Conservation (phyloP, 2,888 invertebrate species). For the Ormyrus labotus region DNA sequence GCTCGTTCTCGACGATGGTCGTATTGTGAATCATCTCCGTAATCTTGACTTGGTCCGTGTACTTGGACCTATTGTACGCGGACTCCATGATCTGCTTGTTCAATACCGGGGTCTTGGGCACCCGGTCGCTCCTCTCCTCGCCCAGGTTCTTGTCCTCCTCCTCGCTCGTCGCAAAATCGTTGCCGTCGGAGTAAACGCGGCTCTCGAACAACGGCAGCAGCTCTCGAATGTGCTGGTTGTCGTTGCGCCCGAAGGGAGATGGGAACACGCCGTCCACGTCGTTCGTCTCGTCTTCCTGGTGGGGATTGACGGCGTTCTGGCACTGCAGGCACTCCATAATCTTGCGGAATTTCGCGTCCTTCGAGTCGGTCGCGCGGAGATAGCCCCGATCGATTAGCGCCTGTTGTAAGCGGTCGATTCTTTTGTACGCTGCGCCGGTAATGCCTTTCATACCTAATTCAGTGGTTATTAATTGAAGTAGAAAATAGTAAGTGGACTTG, state of each 20-base stretch:
- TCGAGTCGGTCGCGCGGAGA: slow-evolving; percentile 26
- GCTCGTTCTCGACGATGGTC: slow-evolving; percentile 19
- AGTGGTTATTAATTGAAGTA: neutral
- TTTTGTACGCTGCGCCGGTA: neutral
- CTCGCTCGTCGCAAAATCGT: neutral
- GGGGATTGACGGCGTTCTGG: slow-evolving; percentile 4
- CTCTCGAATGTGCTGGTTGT: slow-evolving; percentile 23
- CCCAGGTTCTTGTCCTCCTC: neutral
- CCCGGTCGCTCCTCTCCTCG: slow-evolving; percentile 6
- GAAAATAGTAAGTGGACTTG: too few species aligned
- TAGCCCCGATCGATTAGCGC: slow-evolving; percentile 13
- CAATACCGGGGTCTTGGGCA: neutral
- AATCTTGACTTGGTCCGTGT: neutral
- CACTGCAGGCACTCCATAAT: slow-evolving; percentile 54
- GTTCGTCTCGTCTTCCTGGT: neutral
- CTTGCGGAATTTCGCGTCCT: slow-evolving; percentile 27
- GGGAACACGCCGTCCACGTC: neutral
- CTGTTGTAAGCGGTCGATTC: slow-evolving; percentile 9
- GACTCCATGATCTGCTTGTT: slow-evolving; percentile 13
- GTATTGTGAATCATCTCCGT: slow-evolving; percentile 13
- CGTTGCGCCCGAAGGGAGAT: neutral
- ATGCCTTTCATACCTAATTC: slow-evolving; percentile 30
- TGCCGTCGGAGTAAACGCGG: slow-evolving; percentile 7
- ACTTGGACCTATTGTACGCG: neutral
- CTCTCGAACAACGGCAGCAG: slow-evolving; percentile 36